A percentile compares a stretch with the other conserved stretches of the same genome.
Conservation (phyloP, 2,888 invertebrate species). For the Pollenia amentaria region DNA sequence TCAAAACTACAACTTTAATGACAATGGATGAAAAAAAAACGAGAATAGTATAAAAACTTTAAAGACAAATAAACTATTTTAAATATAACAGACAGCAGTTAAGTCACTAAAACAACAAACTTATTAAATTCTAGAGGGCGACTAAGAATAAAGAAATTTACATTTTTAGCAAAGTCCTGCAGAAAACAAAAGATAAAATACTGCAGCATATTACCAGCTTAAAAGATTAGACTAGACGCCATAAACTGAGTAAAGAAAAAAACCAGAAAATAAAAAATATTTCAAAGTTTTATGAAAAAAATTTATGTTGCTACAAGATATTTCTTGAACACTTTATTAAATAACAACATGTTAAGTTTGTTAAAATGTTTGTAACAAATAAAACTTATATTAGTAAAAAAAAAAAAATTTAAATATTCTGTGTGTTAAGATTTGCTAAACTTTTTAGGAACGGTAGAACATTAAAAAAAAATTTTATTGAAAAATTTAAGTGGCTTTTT, state of each 20-base stretch:
- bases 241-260: constrained; percentile 34
- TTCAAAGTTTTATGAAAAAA: constrained; percentile 51
- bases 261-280: constrained; percentile 37
- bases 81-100: constrained; percentile 28
- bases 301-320: constrained; percentile 30
- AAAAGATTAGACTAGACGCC: constrained; percentile 70
- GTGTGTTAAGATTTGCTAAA: no score
- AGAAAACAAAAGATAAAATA: constrained; percentile 6
- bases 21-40: not conserved
- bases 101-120: constrained; percentile 20
- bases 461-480: no score
- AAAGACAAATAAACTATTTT: constrained; percentile 45
- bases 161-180: constrained; percentile 32
- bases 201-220: constrained; percentile 58
- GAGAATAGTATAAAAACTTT: constrained; percentile 37
- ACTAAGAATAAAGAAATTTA: constrained; percentile 11
- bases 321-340: not conserved
- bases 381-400: no score
- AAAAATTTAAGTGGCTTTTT: no score
- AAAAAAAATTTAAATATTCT: no score
- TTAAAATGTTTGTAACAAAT: no score
- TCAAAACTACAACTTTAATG: constrained; percentile 8
- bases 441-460: no score
- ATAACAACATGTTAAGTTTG: no score
- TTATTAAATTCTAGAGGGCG: constrained; percentile 12